Conservation (phyloP, 2,113 vertebrate species). For the Sisor rabdophorus region DNA sequence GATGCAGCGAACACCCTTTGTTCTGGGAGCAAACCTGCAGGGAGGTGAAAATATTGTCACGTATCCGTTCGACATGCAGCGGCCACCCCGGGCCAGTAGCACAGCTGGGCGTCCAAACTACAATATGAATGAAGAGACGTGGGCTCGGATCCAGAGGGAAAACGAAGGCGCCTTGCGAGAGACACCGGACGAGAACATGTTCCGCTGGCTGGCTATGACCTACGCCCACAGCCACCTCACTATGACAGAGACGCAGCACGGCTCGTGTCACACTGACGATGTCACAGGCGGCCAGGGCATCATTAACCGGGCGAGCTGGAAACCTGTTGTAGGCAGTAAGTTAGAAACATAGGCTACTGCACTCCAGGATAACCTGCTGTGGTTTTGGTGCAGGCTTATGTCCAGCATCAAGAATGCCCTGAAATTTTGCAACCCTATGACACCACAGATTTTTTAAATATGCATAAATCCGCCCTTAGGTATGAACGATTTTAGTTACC, state of each 20-base stretch:
- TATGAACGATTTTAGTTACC: constrained; percentile 98
- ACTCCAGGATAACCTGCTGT: not conserved
- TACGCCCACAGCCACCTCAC: constrained; percentile 95
- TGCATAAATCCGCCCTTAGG: constrained; percentile 70
- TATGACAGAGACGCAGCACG: constrained; percentile 84
- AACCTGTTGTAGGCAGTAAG: constrained; percentile 92
- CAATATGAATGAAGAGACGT: constrained; percentile 63
- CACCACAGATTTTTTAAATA: constrained; percentile 2
- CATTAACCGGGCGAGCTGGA: constrained; percentile 94
- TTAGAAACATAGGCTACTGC: constrained; percentile 31
- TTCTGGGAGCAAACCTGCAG: constrained; percentile 92
- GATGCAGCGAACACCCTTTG: constrained; percentile 93
- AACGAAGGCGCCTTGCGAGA: constrained; percentile 59
- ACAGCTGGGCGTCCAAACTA: constrained; percentile 8
- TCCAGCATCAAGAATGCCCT: too few relatives aligned
- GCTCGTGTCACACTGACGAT: constrained; percentile 90
- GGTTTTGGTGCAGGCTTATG: too few relatives aligned
- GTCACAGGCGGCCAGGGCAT: constrained; percentile 95
- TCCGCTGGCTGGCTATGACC: constrained; percentile 92
- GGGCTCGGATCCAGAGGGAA: constrained; percentile 71
- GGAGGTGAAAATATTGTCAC: constrained; percentile 87
- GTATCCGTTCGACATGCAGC: constrained; percentile 74
- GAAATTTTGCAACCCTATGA: too few relatives aligned
- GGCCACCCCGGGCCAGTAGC: constrained; percentile 51
- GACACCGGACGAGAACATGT: constrained; percentile 84